Conservation (phyloP, 2,888 invertebrate genomes). For the Rhagium mordax region DNA sequence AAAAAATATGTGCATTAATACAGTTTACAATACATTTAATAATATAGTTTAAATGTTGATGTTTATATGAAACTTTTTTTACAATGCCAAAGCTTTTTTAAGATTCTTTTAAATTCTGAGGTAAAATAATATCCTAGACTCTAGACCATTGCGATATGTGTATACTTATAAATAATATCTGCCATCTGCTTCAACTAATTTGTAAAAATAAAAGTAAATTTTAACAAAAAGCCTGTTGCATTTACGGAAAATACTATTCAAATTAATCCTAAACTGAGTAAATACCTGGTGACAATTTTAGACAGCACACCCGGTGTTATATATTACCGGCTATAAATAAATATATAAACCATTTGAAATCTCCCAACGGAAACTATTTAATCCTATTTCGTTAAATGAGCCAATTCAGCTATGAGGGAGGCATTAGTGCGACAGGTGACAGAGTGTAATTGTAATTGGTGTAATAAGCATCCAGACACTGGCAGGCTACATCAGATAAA, state of each 20-base stretch:
- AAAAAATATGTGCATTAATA: too few relatives aligned
- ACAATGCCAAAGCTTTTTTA: too few relatives aligned
- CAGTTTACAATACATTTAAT: too few relatives aligned
- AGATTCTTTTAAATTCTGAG: too few relatives aligned
- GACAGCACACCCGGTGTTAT: neutral
- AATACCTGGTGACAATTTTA: neutral
- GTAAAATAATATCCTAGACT: too few relatives aligned
- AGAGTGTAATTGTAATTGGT: constrained; percentile 31
- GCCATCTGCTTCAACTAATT: neutral
- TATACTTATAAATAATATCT: too few relatives aligned
- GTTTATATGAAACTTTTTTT: too few relatives aligned
- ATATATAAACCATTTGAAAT: constrained; percentile 6
- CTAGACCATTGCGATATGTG: too few relatives aligned
- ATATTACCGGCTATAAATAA: neutral
- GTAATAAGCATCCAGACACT: constrained; percentile 23
- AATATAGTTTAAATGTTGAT: too few relatives aligned
- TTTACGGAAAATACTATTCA: neutral
- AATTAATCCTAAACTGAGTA: neutral
- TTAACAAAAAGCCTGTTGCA: too few relatives aligned
- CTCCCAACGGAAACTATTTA: constrained; percentile 19
- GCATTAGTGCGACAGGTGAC: constrained; percentile 25
- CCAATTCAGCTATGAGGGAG: constrained; percentile 15
- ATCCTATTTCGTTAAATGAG: constrained; percentile 12
- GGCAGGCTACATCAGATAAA: constrained; percentile 25
- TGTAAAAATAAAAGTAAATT: too few relatives aligned